Evolutionary conservation across 37 sponge, comb jelly and placozoan species (phyloP).

Genomic region (Beroe ovata): DNA sequence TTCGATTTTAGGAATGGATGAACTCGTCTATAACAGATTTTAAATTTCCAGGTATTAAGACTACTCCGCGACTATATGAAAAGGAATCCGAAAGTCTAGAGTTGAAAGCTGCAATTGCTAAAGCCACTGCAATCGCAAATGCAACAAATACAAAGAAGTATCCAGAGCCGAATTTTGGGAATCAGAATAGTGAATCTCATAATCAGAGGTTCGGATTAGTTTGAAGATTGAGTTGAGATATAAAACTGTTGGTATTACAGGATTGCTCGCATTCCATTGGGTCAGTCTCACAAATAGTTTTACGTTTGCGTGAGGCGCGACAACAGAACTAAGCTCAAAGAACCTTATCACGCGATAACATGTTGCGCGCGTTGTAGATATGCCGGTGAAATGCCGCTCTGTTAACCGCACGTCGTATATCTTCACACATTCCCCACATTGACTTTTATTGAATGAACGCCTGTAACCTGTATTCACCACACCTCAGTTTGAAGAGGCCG

Average conservation of each 20-base stretch:
- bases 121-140: conserved; percentile 49
- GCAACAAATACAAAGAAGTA: conserved; percentile 55
- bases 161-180: conserved; percentile 4
- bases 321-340: neutral
- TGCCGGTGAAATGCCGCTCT: too few relatives aligned
- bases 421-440: too few relatives aligned
- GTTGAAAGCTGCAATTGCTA: conserved; percentile 46
- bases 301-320: neutral
- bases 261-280: too few relatives aligned
- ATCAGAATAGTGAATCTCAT: neutral
- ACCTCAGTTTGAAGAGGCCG: neutral
- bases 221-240: too few relatives aligned
- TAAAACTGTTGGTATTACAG: too few relatives aligned
- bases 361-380: neutral
- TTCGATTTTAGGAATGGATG: too few relatives aligned
- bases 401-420: too few relatives aligned
- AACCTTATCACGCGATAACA: neutral
- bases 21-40: too few relatives aligned
- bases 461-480: too few relatives aligned
- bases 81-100: conserved; percentile 42
- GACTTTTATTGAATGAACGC: too few relatives aligned
- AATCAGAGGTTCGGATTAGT: neutral
- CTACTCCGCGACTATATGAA: conserved; percentile 15
- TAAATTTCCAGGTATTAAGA: neutral
- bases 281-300: neutral